These are phyloP conservation scores for Zygothrica quintamaculata DNA, from an alignment of 2,888 invertebrate genomes.

Conservation along the genomic window DNA sequence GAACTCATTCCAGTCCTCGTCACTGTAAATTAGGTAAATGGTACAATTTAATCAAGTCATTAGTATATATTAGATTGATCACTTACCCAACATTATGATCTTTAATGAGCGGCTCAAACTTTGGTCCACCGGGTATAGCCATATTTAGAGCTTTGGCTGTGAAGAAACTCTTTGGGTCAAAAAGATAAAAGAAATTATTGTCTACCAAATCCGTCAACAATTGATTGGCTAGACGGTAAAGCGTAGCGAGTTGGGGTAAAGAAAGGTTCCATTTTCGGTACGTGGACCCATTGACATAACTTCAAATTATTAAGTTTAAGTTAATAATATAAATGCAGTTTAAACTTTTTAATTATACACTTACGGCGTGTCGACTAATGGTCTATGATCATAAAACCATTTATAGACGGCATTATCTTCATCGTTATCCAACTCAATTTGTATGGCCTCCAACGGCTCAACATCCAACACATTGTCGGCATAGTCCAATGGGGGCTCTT, in stretches of 20 bases:
- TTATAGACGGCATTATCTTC: constrained; percentile 96
- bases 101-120: constrained; percentile 99
- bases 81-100: constrained; percentile 96
- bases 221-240: constrained; percentile 99
- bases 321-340: not conserved
- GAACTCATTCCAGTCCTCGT: constrained; percentile 99
- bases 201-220: constrained; percentile 98
- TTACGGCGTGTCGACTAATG: constrained; percentile 94
- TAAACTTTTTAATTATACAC: constrained; percentile 38
- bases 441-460: constrained; percentile 99
- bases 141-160: constrained; percentile 99
- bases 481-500: constrained; percentile 99
- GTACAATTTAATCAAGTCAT: constrained; percentile 43
- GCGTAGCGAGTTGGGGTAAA: constrained; percentile 98
- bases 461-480: constrained; percentile 99
- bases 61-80: rapidly evolving
- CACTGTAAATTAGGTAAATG: constrained; percentile 86
- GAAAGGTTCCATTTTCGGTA: constrained; percentile 98
- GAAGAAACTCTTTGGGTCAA: constrained; percentile 99
- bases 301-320: constrained; percentile 72
- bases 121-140: constrained; percentile 99
- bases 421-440: constrained; percentile 98
- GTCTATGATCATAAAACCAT: constrained; percentile 99
- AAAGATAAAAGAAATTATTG: constrained; percentile 99
- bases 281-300: constrained; percentile 97